A percentile compares a stretch with the other conserved stretches of the same genome.
These are phyloP conservation scores for Engraulis encrasicolus DNA, from an alignment of 2,113 vertebrate species.

Conservation along the genomic window DNA sequence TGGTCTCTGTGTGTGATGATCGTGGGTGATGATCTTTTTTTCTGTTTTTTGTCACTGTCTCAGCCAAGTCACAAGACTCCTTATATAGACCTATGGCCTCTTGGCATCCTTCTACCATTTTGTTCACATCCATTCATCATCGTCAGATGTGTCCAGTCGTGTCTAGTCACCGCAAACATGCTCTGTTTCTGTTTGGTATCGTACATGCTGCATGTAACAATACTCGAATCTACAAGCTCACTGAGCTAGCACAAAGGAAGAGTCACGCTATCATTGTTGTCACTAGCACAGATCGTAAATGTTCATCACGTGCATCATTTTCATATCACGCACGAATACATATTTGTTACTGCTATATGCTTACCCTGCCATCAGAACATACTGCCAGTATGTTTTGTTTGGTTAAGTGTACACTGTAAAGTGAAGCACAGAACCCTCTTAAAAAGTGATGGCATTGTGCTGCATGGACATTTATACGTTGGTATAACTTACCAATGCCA, in stretches of 20 bases:
- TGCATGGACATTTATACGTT: no score
- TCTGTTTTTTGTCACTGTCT: neutral
- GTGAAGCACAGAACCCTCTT: no score
- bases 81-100: neutral
- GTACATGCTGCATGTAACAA: no score
- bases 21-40: neutral
- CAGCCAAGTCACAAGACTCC: neutral
- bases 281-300: neutral
- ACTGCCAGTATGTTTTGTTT: neutral
- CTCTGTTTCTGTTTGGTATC: no score
- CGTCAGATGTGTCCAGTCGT: constrained; percentile 3
- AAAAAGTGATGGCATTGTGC: no score
- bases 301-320: neutral
- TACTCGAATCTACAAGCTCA: neutral
- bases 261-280: neutral
- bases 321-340: neutral
- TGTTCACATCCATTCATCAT: neutral
- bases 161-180: neutral
- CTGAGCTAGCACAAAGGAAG: neutral
- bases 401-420: neutral
- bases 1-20: neutral
- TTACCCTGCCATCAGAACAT: neutral
- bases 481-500: no score
- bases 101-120: neutral
- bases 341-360: neutral